phyloP scores from a whole-genome alignment of 2,113 vertebrate genomes.

The Alaudala cheleensis region DNA sequence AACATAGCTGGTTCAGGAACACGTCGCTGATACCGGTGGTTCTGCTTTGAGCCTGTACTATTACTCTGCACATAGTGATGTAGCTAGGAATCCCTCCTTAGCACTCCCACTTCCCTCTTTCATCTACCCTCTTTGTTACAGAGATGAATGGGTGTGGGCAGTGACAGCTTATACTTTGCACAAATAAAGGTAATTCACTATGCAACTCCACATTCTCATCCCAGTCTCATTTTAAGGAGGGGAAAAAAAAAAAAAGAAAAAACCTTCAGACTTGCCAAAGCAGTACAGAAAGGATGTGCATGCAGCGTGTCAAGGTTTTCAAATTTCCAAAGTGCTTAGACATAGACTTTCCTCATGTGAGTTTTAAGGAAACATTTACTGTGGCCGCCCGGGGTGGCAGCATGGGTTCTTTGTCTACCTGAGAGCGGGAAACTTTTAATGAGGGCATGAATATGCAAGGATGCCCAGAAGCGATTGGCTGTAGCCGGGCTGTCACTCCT shows the following conservation, averaged over 20 bases:
- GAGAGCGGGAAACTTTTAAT: no score
- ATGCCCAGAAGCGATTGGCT: no score
- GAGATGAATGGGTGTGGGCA: neutral
- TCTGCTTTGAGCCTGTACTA: slow-evolving; percentile 29
- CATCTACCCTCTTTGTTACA: neutral
- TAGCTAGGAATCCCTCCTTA: slow-evolving; percentile 26
- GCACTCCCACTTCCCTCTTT: neutral
- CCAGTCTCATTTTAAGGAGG: neutral
- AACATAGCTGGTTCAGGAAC: neutral
- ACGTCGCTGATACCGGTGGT: neutral
- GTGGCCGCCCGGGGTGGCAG: no score
- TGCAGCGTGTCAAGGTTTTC: neutral
- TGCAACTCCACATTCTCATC: neutral
- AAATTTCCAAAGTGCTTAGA: neutral
- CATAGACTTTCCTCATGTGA: neutral
- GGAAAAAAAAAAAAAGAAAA: no score
- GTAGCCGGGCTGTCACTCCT: no score
- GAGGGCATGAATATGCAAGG: no score
- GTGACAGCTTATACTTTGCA: neutral
- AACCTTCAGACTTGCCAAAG: neutral
- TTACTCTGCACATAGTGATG: slow-evolving; percentile 22
- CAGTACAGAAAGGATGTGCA: neutral
- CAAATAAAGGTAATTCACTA: slow-evolving; percentile 11
- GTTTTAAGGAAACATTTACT: neutral
- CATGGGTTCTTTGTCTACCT: no score